phyloP scores from a whole-genome alignment of 2,113 vertebrate species.

The Brachyhypopomus occidentalis region DNA sequence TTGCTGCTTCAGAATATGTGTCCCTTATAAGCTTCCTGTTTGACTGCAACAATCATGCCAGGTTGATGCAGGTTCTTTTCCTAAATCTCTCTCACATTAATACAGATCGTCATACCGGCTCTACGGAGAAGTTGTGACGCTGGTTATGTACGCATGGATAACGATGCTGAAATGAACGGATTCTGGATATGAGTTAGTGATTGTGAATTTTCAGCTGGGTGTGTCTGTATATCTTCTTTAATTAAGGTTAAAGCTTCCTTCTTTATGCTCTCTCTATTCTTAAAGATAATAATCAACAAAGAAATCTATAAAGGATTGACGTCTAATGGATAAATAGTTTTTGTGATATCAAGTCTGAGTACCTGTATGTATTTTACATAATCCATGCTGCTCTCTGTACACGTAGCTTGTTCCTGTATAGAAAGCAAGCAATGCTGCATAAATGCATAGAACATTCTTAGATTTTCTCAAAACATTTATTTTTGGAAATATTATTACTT shows the following conservation, averaged over 20 bases:
- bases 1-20: conserved; percentile 12
- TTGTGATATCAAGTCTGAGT: background rate
- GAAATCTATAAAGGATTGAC: background rate
- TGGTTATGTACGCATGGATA: conserved; percentile 12
- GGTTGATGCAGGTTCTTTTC: background rate
- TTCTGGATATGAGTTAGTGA: background rate
- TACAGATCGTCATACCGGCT: background rate
- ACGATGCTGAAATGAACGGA: background rate
- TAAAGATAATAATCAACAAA: conserved; percentile 17
- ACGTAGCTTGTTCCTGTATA: background rate
- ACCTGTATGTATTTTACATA: conserved; percentile 4
- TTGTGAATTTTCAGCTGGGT: background rate
- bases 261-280: conserved; percentile 14
- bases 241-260: background rate
- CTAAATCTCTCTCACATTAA: background rate
- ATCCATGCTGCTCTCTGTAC: conserved; percentile 9
- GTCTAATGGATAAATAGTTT: background rate
- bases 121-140: background rate
- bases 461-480: background rate
- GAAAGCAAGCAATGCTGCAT: background rate
- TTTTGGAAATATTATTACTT: background rate
- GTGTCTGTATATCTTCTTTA: background rate
- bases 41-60: background rate
- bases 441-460: background rate
- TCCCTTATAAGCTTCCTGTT: background rate